Base-by-base conservation (phyloP, 1,140 invertebrate species). In the Dufourea novaeangliae region DNA sequence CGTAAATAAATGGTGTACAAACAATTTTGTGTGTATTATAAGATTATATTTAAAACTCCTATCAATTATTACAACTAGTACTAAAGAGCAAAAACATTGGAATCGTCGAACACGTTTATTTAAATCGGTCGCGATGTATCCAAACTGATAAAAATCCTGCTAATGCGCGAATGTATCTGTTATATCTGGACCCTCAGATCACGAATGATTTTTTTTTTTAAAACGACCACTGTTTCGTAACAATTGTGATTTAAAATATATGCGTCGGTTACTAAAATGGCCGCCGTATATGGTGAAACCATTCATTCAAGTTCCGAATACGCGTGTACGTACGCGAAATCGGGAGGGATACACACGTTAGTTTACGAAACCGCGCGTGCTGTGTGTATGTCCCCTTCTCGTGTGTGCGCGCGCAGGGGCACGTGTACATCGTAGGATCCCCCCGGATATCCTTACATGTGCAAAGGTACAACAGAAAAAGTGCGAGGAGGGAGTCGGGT, bases 291-390 rank as follows among this genome's bases (percentile, higher is more conserved):
- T 39, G 41, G 64, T 27, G 25, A 37, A 59, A n/a, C 17, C 32
- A 59, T 76, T 76, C 73, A 69, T 66, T 54, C 50, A 56, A 73
- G 62, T 74, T 66, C n/a, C 14, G 41, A 46, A 50, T 50, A 17
- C 32, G 10, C 61, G 22, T 50, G 8, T n/a, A n/a, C n/a, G 14
- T n/a, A n/a, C 20, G n/a, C 20, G 7, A 50, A 44, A 39, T 27
- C 22, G n/a, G n/a, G 2, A 37, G 10, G 29, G 8, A 1, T 11
- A 54, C 52, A 73, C 61, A 32, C 46, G 71, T n/a, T 22, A 25
- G 34, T 74, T 66, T 66, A 25, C 29, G 20, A 74, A 74, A 74
- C 46, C 46, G 34, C 46, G 61, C 66, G 46, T 74, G 39, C n/a
- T n/a, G n/a, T n/a, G n/a, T n/a, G n/a, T n/a, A n/a, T n/a, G n/a